Evolutionary conservation across 2,888 invertebrate genomes (phyloP).

Genomic region (Conchocele bisecta): DNA sequence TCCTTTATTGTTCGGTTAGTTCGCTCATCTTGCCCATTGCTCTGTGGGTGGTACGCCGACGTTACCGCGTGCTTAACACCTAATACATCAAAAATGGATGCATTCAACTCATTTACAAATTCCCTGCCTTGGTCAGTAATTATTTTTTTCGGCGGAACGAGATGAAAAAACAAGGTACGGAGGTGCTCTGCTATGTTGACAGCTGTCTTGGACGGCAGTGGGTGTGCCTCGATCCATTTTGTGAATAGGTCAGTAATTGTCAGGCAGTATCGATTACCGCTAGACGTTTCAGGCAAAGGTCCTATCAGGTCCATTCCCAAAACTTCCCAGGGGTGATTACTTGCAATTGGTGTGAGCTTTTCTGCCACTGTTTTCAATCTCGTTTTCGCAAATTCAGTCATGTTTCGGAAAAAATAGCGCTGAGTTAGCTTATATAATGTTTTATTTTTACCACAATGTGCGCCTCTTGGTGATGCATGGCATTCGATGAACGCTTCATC

Average conservation of each 20-base stretch:
- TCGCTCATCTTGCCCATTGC: conserved; percentile 26
- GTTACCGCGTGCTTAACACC: conserved; percentile 1
- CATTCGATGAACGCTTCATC: no score
- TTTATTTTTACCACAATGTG: no score
- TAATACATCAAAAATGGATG: not conserved
- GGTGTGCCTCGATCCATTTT: conserved; percentile 2
- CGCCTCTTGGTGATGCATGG: no score
- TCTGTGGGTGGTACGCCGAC: conserved; percentile 33
- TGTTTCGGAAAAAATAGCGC: no score
- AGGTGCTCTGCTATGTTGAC: not conserved
- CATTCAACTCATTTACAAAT: conserved; percentile 6
- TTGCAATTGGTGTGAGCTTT: not conserved
- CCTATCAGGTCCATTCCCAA: conserved; percentile 3
- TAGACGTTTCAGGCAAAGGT: not conserved
- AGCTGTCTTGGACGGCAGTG: not conserved
- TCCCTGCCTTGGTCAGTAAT: conserved; percentile 15
- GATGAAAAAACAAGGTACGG: not conserved
- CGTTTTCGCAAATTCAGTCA: no score
- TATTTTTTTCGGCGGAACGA: conserved; percentile 7
- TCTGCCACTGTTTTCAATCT: not conserved
- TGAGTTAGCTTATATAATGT: no score
- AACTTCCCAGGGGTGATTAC: not conserved
- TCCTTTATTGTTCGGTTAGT: conserved; percentile 29
- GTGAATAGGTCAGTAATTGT: conserved; percentile 1
- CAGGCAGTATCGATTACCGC: not conserved